Evolutionary conservation across 2,113 vertebrate species (phyloP).

Genomic region (Acanthisitta chloris): DNA sequence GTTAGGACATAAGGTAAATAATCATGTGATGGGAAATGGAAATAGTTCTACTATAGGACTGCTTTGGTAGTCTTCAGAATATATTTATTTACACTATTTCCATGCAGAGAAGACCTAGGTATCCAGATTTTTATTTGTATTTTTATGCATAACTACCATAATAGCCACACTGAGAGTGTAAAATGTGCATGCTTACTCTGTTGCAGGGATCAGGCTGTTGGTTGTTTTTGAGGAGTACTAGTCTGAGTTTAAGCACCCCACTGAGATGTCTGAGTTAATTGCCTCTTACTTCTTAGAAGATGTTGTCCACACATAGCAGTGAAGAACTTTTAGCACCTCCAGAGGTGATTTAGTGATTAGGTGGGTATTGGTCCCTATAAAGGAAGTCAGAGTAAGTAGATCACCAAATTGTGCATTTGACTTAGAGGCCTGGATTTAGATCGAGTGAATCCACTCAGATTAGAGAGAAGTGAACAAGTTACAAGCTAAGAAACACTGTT

Average conservation of each 20-base stretch:
- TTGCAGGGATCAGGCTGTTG: not conserved
- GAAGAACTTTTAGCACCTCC: not conserved
- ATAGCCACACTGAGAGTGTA: not conserved
- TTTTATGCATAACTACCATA: not conserved
- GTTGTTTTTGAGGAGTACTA: not conserved
- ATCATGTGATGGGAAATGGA: not conserved
- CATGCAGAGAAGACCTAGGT: not conserved
- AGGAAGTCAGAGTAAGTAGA: not conserved
- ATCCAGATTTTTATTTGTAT: not conserved
- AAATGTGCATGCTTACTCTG: not conserved
- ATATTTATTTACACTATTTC: not conserved
- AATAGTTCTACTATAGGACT: not conserved
- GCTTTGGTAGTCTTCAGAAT: not conserved
- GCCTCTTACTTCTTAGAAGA: not conserved
- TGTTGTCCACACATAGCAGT: too few relatives aligned
- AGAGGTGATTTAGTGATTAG: not conserved
- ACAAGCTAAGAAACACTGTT: not conserved
- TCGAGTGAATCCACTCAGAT: not conserved
- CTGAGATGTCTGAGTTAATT: not conserved
- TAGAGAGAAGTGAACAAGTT: not conserved
- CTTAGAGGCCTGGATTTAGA: not conserved
- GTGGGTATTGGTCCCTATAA: rapidly evolving
- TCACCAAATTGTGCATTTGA: not conserved
- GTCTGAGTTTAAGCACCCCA: not conserved
- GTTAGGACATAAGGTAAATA: not conserved